These are phyloP conservation scores for Brotogeris chrysoptera DNA, from an alignment of 2,797 vertebrate genomes.

Conservation along the genomic window DNA sequence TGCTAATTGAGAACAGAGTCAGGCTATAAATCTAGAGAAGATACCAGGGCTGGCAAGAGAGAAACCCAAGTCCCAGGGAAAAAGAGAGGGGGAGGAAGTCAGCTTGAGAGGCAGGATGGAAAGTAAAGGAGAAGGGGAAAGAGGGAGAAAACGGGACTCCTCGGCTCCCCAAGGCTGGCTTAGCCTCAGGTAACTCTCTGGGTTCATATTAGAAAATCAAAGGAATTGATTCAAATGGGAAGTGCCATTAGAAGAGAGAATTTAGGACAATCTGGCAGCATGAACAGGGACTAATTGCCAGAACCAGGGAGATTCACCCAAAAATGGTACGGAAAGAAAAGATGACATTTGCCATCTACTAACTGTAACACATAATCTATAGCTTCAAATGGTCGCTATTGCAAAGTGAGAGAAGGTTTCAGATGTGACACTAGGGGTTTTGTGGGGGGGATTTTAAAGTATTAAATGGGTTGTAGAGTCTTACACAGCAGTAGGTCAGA, in stretches of 20 bases:
- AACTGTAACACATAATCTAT: not conserved
- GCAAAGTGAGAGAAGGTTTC: not conserved
- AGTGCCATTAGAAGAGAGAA: not conserved
- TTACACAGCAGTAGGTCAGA: not conserved
- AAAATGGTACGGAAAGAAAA: not conserved
- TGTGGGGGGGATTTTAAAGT: not conserved
- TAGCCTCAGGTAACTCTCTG: not conserved
- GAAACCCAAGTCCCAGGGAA: not conserved
- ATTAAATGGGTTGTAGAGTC: not conserved
- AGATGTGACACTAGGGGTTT: not conserved
- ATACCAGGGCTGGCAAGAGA: not conserved
- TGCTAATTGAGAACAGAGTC: conserved; percentile 55
- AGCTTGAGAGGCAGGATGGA: not conserved
- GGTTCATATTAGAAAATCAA: conserved; percentile 16
- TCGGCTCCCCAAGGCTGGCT: not conserved
- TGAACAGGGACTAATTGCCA: conserved; percentile 34
- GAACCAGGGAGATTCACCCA: conserved; percentile 4
- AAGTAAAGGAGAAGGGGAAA: not conserved
- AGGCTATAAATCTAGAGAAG: conserved; percentile 38
- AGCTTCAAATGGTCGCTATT: not conserved
- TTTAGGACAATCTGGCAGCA: not conserved
- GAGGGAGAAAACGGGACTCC: not conserved
- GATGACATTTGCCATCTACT: not conserved
- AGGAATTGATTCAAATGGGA: conserved; percentile 21
- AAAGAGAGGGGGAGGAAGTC: not conserved